phyloP scores from a whole-genome alignment of 2,113 vertebrate species.

The Athene cunicularia region DNA sequence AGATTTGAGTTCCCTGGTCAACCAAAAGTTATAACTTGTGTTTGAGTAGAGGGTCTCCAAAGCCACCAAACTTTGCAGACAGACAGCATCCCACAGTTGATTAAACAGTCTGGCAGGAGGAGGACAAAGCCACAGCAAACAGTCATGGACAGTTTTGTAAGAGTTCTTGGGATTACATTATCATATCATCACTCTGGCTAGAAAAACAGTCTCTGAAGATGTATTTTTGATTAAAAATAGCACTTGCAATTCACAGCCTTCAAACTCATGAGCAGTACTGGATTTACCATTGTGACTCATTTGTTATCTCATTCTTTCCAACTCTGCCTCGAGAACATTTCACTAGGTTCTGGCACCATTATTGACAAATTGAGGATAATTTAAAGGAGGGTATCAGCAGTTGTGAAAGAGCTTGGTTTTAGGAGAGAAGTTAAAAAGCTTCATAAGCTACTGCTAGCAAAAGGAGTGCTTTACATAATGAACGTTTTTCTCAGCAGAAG shows the following conservation, averaged over 20 bases:
- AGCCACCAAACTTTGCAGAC: neutral
- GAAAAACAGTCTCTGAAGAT: constrained; percentile 37
- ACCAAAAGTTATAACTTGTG: neutral
- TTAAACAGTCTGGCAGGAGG: neutral
- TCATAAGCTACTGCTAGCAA: neutral
- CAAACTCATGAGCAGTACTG: constrained; percentile 21
- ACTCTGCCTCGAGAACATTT: neutral
- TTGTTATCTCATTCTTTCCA: constrained; percentile 64
- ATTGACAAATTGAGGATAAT: constrained; percentile 23
- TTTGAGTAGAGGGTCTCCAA: constrained; percentile 22
- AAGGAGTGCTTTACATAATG: neutral
- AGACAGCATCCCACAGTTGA: neutral
- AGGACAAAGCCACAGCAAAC: constrained; percentile 23
- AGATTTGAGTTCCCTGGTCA: neutral
- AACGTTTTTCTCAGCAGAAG: neutral
- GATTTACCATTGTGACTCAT: constrained; percentile 59
- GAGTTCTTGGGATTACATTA: constrained; percentile 46
- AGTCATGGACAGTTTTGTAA: constrained; percentile 15
- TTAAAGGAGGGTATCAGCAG: neutral
- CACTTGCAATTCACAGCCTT: constrained; percentile 45
- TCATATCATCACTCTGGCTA: constrained; percentile 47
- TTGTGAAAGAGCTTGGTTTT: constrained; percentile 18
- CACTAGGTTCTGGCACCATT: constrained; percentile 19
- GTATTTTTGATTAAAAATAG: constrained; percentile 62
- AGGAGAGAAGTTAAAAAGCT: neutral